Percentiles rank a stretch among this genome's conserved stretches.
Conservation (phyloP, 1,140 invertebrate genomes). For the Aphis craccivora region DNA sequence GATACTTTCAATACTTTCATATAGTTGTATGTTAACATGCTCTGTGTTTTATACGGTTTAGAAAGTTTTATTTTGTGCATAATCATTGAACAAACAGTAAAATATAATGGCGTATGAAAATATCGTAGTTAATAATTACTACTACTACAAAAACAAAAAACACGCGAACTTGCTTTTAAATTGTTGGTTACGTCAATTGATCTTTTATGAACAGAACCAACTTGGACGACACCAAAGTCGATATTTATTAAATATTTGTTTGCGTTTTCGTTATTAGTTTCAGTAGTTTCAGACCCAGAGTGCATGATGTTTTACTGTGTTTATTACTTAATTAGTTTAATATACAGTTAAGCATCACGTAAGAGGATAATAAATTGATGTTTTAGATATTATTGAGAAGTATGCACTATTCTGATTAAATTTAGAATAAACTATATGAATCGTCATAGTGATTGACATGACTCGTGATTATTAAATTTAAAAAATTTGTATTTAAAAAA, state of each 20-base stretch:
- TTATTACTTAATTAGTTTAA: background rate
- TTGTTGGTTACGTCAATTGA: constrained; percentile 30
- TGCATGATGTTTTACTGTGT: background rate
- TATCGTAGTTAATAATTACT: background rate
- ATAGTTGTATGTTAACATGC: background rate
- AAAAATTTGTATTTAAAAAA: background rate
- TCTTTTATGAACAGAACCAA: constrained; percentile 36
- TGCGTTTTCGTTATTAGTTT: background rate
- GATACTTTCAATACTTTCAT: background rate
- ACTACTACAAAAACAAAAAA: background rate
- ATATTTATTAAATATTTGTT: constrained; percentile 8
- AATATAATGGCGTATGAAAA: background rate
- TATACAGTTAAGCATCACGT: background rate
- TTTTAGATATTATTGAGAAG: background rate
- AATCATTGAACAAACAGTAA: background rate
- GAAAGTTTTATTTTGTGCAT: background rate
- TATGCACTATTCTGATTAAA: background rate
- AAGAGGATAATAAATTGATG: background rate
- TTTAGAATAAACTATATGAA: background rate
- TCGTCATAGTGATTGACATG: constrained; percentile 11
- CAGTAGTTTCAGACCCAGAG: background rate
- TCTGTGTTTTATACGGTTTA: background rate
- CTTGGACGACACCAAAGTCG: constrained; percentile 19
- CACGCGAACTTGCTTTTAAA: constrained; percentile 30
- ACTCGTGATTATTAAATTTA: background rate